Conservation (phyloP, 2,888 invertebrate species). For the Rhogogaster chlorosoma region DNA sequence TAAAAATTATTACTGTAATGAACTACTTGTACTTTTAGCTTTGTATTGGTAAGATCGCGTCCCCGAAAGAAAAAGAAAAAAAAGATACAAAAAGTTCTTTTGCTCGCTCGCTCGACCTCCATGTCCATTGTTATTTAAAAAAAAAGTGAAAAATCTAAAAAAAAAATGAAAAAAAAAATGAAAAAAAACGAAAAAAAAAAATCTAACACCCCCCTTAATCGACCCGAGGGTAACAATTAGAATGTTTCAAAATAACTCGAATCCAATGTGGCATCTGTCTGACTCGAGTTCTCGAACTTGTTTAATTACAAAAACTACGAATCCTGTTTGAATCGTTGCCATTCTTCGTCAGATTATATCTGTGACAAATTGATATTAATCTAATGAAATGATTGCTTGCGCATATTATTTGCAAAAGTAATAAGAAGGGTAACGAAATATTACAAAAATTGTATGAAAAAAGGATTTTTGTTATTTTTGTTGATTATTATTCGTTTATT, state of each 20-base stretch:
- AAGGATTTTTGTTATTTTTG: neutral
- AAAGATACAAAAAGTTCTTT: slow-evolving; percentile 47
- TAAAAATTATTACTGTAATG: slow-evolving; percentile 75
- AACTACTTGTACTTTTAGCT: slow-evolving; percentile 77
- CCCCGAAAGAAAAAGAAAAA: slow-evolving; percentile 60
- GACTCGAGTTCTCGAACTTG: neutral
- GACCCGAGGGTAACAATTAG: slow-evolving; percentile 54
- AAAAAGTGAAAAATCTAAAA: slow-evolving; percentile 56
- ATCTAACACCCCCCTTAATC: slow-evolving; percentile 57
- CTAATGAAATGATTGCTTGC: neutral
- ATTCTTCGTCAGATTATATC: neutral
- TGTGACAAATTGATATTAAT: neutral
- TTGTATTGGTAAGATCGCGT: slow-evolving; percentile 76
- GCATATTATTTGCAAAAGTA: neutral
- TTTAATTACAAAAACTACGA: neutral
- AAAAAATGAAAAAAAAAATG: slow-evolving; percentile 59
- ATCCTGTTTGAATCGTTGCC: neutral
- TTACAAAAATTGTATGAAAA: neutral
- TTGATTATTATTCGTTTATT: neutral
- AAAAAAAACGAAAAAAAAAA: slow-evolving; percentile 58
- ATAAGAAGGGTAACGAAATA: neutral
- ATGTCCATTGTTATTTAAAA: slow-evolving; percentile 59
- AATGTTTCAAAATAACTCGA: slow-evolving; percentile 18
- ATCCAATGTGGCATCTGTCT: slow-evolving; percentile 8
- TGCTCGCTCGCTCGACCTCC: slow-evolving; percentile 53